Conservation (phyloP, 1,140 invertebrate species). For the Trissolcus basalis region DNA sequence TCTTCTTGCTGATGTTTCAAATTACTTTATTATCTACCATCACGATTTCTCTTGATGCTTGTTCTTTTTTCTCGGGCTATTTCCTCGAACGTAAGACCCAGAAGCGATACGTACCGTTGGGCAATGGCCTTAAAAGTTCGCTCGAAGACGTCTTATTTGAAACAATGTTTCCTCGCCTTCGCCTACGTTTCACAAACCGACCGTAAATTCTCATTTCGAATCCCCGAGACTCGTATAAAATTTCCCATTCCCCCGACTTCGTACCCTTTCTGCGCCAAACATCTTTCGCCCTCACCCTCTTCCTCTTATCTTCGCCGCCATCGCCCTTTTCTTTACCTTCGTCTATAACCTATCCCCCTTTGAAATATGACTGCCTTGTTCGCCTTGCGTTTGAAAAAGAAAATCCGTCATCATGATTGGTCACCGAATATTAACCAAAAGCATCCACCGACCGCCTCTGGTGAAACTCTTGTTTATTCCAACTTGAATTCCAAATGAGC, state of each 20-base stretch:
- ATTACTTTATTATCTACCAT: slow-evolving; percentile 48
- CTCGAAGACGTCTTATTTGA: slow-evolving; percentile 74
- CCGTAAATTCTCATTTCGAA: slow-evolving; percentile 76
- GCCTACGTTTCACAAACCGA: slow-evolving; percentile 65
- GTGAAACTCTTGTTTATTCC: slow-evolving; percentile 29
- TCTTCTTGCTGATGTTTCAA: slow-evolving; percentile 28
- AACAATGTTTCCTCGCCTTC: slow-evolving; percentile 73
- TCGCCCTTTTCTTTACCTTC: slow-evolving; percentile 59
- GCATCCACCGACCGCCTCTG: slow-evolving; percentile 45
- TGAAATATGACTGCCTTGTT: slow-evolving; percentile 64
- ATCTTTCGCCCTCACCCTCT: slow-evolving; percentile 45
- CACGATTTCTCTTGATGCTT: slow-evolving; percentile 18
- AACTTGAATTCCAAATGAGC: too few species aligned
- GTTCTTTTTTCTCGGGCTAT: slow-evolving; percentile 28
- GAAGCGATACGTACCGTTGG: slow-evolving; percentile 52
- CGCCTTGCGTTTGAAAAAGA: slow-evolving; percentile 30
- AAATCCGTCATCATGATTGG: slow-evolving; percentile 60
- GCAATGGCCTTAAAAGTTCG: slow-evolving; percentile 58
- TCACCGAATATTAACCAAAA: slow-evolving; percentile 42
- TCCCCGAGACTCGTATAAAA: slow-evolving; percentile 76
- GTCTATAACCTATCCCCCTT: slow-evolving; percentile 62
- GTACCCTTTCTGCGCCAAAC: slow-evolving; percentile 53
- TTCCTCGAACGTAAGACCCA: slow-evolving; percentile 54
- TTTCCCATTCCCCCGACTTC: slow-evolving; percentile 47
- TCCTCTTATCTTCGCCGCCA: slow-evolving; percentile 47